A percentile compares a stretch with the other conserved stretches of the same genome.
Conservation (phyloP, 2,888 invertebrate species). For the Oligia fasciuncula region DNA sequence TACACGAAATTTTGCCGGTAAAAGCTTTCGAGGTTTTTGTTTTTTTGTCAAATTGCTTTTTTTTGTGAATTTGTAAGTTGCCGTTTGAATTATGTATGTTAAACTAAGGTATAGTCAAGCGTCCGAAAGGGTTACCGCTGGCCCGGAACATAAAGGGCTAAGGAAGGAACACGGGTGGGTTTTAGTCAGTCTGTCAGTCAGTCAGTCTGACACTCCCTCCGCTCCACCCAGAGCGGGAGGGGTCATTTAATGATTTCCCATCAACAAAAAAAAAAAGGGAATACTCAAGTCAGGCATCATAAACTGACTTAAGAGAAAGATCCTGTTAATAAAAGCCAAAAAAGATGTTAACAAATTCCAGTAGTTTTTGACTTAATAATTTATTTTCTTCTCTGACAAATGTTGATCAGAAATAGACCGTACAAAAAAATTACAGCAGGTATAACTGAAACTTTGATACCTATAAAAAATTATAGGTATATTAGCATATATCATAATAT, state of each 20-base stretch:
- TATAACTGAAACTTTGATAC: neutral
- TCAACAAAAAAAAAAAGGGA: too few relatives aligned
- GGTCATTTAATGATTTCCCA: too few relatives aligned
- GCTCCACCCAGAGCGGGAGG: too few relatives aligned
- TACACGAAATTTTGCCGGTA: slow-evolving; percentile 72
- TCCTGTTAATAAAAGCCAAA: too few relatives aligned
- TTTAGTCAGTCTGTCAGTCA: too few relatives aligned
- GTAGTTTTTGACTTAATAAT: too few relatives aligned
- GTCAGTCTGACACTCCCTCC: too few relatives aligned
- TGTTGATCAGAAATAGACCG: too few relatives aligned
- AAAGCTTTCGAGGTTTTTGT: slow-evolving; percentile 55
- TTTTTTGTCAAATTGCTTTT: neutral
- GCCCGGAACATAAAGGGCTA: too few relatives aligned
- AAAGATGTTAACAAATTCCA: neutral
- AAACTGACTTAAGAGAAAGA: neutral
- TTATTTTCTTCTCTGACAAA: neutral
- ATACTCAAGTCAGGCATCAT: neutral
- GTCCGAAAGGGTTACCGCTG: too few relatives aligned
- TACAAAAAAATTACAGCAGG: too few relatives aligned
- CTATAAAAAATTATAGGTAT: neutral
- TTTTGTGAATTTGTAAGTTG: slow-evolving; percentile 13
- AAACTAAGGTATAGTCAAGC: neutral
- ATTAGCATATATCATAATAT: neutral
- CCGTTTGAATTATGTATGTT: neutral
- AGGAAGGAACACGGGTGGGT: too few relatives aligned